A percentile compares a stretch with the other conserved stretches of the same genome.
Evolutionary conservation across 2,888 invertebrate species (phyloP).

Genomic region (Eledone cirrhosa): DNA sequence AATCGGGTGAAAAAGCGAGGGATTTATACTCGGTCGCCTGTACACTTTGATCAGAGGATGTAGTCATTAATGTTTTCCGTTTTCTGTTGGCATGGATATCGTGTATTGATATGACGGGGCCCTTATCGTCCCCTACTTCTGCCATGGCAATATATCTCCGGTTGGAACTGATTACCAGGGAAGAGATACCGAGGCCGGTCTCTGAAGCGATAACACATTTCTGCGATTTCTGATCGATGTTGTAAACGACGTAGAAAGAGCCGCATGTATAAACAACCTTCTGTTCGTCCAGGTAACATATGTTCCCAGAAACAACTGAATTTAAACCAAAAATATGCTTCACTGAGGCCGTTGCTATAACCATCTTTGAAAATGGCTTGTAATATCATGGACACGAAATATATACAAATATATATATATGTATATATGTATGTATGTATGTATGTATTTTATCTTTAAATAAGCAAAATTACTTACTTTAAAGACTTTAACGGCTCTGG

Average conservation of each 20-base stretch:
- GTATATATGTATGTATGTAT: too few species aligned
- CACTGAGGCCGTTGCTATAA: constrained; percentile 64
- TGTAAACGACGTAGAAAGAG: constrained; percentile 67
- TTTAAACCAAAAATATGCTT: constrained; percentile 67
- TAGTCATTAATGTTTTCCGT: constrained; percentile 61
- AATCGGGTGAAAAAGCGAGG: constrained; percentile 83
- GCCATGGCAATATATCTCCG: constrained; percentile 66
- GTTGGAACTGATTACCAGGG: constrained; percentile 67
- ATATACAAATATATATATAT: too few species aligned
- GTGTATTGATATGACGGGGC: constrained; percentile 67
- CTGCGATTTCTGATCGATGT: constrained; percentile 68
- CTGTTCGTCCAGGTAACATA: constrained; percentile 67
- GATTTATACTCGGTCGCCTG: constrained; percentile 75
- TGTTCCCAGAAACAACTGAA: constrained; percentile 63
- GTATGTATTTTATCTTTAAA: too few species aligned
- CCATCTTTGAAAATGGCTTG: constrained; percentile 47
- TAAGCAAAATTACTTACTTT: too few species aligned
- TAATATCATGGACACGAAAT: too few species aligned
- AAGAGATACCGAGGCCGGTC: constrained; percentile 67
- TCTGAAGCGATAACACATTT: constrained; percentile 68
- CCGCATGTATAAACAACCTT: constrained; percentile 68
- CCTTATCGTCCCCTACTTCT: constrained; percentile 61
- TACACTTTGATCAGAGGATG: constrained; percentile 61
- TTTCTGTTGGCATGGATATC: constrained; percentile 67
- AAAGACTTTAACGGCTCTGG: too few species aligned